A percentile compares a stretch with the other conserved stretches of the same genome.
phyloP scores from a whole-genome alignment of 2,888 invertebrate species.

The Acleris cristana region DNA sequence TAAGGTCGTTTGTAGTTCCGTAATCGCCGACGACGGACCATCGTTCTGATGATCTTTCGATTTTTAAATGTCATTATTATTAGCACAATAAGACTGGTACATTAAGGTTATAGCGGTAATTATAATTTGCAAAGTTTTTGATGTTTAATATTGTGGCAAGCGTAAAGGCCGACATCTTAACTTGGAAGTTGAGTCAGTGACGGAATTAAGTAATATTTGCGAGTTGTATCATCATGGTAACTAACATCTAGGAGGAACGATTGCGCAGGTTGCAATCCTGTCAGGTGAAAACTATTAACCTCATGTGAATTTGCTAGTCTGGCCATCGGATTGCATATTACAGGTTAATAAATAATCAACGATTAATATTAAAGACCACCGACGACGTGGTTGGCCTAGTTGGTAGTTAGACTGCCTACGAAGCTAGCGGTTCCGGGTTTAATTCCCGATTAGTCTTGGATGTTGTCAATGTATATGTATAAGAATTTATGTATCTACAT shows the following conservation, averaged over 20 bases:
- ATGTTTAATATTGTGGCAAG: background rate
- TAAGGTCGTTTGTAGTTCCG: conserved; percentile 46
- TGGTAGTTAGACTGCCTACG: no score
- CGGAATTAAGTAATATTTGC: conserved; percentile 20
- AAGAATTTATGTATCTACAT: no score
- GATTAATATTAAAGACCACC: no score
- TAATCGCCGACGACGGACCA: conserved; percentile 6
- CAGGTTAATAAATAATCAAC: no score
- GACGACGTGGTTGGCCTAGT: no score
- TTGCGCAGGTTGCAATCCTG: conserved; percentile 24
- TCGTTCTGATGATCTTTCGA: conserved; percentile 12
- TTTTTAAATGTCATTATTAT: background rate
- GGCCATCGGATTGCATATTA: no score
- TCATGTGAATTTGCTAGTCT: no score
- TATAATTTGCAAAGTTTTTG: background rate
- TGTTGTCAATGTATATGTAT: no score
- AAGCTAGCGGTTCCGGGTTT: no score
- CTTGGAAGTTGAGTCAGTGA: conserved; percentile 25
- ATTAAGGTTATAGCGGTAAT: background rate
- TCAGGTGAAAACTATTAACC: background rate
- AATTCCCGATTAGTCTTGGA: no score
- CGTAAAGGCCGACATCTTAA: background rate
- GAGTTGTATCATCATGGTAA: conserved; percentile 19
- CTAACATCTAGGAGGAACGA: conserved; percentile 16
- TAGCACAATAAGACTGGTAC: background rate